Base-by-base conservation (phyloP, 2,113 vertebrate genomes). In the Platichthys stellatus region DNA sequence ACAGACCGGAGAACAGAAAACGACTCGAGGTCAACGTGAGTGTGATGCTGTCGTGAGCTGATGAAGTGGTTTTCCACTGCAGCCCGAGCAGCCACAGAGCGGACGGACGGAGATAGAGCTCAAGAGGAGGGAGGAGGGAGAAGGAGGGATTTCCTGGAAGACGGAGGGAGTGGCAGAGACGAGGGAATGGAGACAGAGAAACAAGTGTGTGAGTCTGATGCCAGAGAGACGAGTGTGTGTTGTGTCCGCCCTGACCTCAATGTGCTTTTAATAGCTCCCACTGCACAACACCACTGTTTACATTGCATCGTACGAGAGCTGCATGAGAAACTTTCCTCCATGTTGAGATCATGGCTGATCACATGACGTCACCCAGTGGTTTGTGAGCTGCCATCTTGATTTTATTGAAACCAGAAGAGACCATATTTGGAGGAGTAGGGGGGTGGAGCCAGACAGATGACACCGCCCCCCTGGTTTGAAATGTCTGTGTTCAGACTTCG, bases 61-160 rank as follows among this genome's bases (percentile, higher is more conserved):
- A 63, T 15, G 2, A 3, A 17, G 17, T 1, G 28, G 60, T n/a
- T 61, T 35, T 40, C 43, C 35, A 45, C 15, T 23, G n/a, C 53
- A 15, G 63, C 14, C 1, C 0, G 10, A 59, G 49, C 21, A 3
- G 18, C 40, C 11, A 1, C 21, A 15, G 0, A n/a, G 21, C 5
- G 1, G n/a, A 49, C 17, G 28, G 38, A 75, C 31, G 78, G 57
- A 63, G 69, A 68, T 3, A 43, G 69, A 24, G 62, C 47, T 49
- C 9, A 18, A 38, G 49, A 58, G 58, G 67, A 51, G 18, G 20
- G 5, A 21, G 71, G 67, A 51, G 18, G 20, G 5, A 21, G 71
- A 1, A 20, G 45, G 53, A 38, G 64, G 26, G 2, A n/a, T 63
- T 83, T 81, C 64, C 62, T 61, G 78, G 64, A 76, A 79, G 75